phyloP scores from a whole-genome alignment of 1,140 invertebrate species.

The Bombus terrestris region DNA sequence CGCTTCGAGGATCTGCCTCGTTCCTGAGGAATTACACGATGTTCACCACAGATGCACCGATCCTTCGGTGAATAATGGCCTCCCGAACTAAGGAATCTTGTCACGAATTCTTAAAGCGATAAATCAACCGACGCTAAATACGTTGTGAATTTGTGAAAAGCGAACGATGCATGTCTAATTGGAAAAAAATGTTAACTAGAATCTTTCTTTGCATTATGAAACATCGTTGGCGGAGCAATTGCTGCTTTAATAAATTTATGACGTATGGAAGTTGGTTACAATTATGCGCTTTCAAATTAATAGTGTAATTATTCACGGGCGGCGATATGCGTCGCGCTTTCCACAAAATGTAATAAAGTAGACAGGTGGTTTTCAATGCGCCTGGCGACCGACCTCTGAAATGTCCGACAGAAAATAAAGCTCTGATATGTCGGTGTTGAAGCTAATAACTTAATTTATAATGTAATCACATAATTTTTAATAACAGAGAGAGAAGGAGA shows the following conservation, averaged over 20 bases:
- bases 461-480: background rate
- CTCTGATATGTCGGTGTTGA: too few relatives aligned
- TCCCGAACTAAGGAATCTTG: slow-evolving; percentile 35
- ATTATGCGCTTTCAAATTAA: background rate
- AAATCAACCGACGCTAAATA: slow-evolving; percentile 41
- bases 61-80: slow-evolving; percentile 57
- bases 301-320: background rate
- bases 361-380: background rate
- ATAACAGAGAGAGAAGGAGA: too few relatives aligned
- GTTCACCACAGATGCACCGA: slow-evolving; percentile 58
- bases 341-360: background rate
- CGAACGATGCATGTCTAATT: background rate
- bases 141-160: background rate
- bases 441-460: background rate
- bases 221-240: background rate
- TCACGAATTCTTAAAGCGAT: slow-evolving; percentile 56
- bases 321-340: background rate
- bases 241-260: background rate
- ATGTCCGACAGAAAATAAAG: background rate
- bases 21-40: slow-evolving; percentile 66
- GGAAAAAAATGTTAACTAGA: background rate
- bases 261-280: background rate
- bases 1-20: slow-evolving; percentile 60
- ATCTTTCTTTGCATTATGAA: background rate
- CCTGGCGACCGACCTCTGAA: too few relatives aligned